Percentiles rank a stretch among this genome's conserved stretches.
These are phyloP conservation scores for Vimba vimba DNA, from an alignment of 2,113 vertebrate species.

Conservation along the genomic window DNA sequence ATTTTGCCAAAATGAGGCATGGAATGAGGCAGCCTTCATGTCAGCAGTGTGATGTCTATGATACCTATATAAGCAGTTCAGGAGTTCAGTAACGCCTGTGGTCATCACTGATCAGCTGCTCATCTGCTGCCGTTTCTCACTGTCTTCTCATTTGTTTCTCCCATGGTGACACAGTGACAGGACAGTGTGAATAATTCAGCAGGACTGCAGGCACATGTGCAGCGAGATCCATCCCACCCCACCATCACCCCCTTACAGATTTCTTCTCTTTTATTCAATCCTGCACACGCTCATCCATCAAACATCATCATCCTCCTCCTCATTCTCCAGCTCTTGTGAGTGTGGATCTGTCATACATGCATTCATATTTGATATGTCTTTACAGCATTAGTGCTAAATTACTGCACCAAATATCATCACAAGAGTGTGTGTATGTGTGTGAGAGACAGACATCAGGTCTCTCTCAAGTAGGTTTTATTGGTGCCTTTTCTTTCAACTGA, in stretches of 20 bases:
- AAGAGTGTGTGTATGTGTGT: background rate
- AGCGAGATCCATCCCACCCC: background rate
- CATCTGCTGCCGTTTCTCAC: constrained; percentile 47
- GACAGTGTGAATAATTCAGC: constrained; percentile 75
- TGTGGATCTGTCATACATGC: constrained; percentile 43
- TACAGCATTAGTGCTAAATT: constrained; percentile 26
- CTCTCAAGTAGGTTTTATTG: background rate
- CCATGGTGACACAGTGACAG: constrained; percentile 48
- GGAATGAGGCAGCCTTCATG: background rate
- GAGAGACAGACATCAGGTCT: constrained; percentile 2
- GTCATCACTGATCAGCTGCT: background rate
- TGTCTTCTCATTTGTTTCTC: constrained; percentile 9
- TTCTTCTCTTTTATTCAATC: constrained; percentile 6
- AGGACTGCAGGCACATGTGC: constrained; percentile 40
- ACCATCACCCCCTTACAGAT: background rate
- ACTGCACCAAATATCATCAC: background rate
- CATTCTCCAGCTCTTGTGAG: constrained; percentile 7
- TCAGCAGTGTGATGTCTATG: background rate
- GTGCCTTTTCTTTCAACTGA: background rate
- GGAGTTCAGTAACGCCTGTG: background rate
- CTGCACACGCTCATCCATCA: background rate
- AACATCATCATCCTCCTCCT: constrained; percentile 10
- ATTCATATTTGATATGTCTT: constrained; percentile 59
- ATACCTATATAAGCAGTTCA: background rate
- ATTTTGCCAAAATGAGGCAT: background rate